phyloP scores from a whole-genome alignment of 2,888 invertebrate genomes.

The Monopis laevigella region DNA sequence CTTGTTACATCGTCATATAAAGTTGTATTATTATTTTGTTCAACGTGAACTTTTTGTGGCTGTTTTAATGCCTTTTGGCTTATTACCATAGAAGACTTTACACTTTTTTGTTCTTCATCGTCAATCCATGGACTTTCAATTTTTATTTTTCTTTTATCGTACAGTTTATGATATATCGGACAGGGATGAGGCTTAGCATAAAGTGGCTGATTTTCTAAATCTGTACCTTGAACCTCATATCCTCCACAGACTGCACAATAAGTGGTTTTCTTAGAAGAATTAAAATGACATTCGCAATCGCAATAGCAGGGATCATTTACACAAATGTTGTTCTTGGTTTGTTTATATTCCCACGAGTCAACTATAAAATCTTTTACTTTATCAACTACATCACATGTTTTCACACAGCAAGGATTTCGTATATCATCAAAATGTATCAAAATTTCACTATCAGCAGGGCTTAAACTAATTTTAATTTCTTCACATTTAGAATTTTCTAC shows the following conservation, averaged over 20 bases:
- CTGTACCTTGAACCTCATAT: conserved; percentile 48
- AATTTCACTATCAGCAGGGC: conserved; percentile 51
- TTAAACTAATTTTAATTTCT: conserved; percentile 19
- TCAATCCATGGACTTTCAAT: conserved; percentile 43
- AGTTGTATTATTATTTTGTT: neutral
- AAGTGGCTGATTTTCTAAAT: conserved; percentile 39
- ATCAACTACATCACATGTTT: conserved; percentile 44
- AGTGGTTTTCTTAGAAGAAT: conserved; percentile 44
- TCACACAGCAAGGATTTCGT: conserved; percentile 44
- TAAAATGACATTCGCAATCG: conserved; percentile 50
- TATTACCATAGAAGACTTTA: neutral
- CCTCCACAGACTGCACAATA: conserved; percentile 55
- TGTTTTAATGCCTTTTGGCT: neutral
- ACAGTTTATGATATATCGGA: conserved; percentile 52
- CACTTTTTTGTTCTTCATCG: neutral
- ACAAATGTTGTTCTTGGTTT: conserved; percentile 21
- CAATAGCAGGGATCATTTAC: conserved; percentile 44
- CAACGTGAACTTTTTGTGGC: neutral
- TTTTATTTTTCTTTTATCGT: conserved; percentile 40
- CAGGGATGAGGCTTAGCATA: conserved; percentile 48
- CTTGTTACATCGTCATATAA: neutral
- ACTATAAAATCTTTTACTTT: conserved; percentile 47
- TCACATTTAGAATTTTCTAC: conserved; percentile 8
- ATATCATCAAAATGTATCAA: conserved; percentile 40
- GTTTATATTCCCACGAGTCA: conserved; percentile 30